phyloP scores from a whole-genome alignment of 2,888 invertebrate species.

The Sinohyriopsis cumingii region DNA sequence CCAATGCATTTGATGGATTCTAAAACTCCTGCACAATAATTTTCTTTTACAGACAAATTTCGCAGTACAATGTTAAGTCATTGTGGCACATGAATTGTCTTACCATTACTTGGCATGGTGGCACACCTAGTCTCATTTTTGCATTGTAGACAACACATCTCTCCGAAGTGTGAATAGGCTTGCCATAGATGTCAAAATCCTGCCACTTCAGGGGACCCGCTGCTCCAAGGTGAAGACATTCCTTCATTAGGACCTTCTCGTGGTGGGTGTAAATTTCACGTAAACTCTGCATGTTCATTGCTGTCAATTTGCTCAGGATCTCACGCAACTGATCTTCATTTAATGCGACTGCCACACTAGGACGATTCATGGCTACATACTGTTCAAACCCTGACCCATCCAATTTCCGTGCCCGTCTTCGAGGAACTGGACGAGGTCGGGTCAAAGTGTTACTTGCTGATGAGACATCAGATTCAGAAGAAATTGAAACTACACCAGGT shows the following conservation, averaged over 20 bases:
- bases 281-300: slow-evolving; percentile 56
- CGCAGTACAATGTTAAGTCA: neutral
- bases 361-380: slow-evolving; percentile 65
- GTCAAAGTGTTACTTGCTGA: slow-evolving; percentile 50
- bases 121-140: slow-evolving; percentile 47
- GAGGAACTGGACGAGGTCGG: slow-evolving; percentile 57
- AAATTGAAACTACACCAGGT: slow-evolving; percentile 39
- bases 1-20: no score
- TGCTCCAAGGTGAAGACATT: slow-evolving; percentile 41
- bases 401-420: slow-evolving; percentile 46
- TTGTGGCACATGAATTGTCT: slow-evolving; percentile 13
- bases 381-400: slow-evolving; percentile 57
- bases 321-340: slow-evolving; percentile 57
- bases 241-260: slow-evolving; percentile 54
- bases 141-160: slow-evolving; percentile 62
- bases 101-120: slow-evolving; percentile 61
- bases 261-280: slow-evolving; percentile 60
- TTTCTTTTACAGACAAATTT: neutral
- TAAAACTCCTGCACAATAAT: no score
- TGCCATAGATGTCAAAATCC: slow-evolving; percentile 61
- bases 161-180: slow-evolving; percentile 60
- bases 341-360: slow-evolving; percentile 51
- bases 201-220: slow-evolving; percentile 58
- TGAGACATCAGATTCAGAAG: slow-evolving; percentile 48
- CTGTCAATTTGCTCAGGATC: slow-evolving; percentile 51